Base-by-base conservation (phyloP, 2,113 vertebrate species). In the Rhadina sibilatrix region DNA sequence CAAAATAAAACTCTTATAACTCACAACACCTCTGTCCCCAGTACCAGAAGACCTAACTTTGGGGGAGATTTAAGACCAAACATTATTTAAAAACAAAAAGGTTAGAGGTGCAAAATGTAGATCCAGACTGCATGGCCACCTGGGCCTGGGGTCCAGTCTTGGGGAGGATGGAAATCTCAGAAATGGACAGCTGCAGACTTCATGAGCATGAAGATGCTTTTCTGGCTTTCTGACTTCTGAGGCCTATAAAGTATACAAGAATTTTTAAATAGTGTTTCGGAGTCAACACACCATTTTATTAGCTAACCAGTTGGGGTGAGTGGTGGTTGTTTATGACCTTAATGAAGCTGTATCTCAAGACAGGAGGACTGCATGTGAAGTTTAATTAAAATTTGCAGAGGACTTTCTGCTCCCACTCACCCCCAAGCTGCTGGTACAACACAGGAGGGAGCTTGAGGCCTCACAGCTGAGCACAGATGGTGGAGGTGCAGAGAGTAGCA, bases 381-480 rank as follows among this genome's bases (percentile, higher is more conserved):
- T 54, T 89, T 66, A 77, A 83, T 49, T 74, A 65, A 61, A 49
- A 50, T 69, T 18, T 69, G 22, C 8, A 16, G 66, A 77, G 46
- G 0, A 1, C 12, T 54, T 75, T 85, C n/a, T n/a, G n/a, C n/a
- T n/a, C n/a, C n/a, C n/a, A n/a, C n/a, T 15, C 2, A 30, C 8
- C 23, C 42, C 30, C 1, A 2, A 33, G 54, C 13, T 6, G 4
- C 40, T 50, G 47, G 38, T 57, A 46, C 5, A 2, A n/a, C 2
- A 7, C 0, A 19, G 28, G 46, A 78, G 37, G 37, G 52, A 44
- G 3, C 0, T 5, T 0, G 2, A 3, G 3, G 38, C 15, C 46
- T 74, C 3, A 1, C 15, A 66, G 72, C 72, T n/a, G 50, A 30
- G 11, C 5, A 2, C 23, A 69, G 65, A 12, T 9, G 33, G 42